Evolutionary conservation across 2,797 vertebrate genomes (phyloP).

Genomic region (Onychomys leucogaster): DNA sequence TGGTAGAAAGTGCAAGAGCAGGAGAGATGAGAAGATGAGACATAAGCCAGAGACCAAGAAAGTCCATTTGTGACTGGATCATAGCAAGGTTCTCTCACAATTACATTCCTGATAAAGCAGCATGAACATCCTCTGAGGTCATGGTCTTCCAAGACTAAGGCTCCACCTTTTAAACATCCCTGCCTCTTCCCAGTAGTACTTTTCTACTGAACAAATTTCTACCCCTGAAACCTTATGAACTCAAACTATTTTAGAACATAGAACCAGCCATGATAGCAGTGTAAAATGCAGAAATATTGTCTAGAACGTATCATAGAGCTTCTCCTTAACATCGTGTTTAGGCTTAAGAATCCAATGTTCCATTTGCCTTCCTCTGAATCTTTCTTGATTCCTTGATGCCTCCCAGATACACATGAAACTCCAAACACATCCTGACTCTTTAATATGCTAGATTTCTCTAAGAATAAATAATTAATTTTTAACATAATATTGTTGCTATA

Average conservation of each 20-base stretch:
- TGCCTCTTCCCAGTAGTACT: not conserved
- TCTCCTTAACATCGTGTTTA: not conserved
- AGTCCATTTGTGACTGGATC: not conserved
- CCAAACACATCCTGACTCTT: not conserved
- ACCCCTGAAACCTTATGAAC: not conserved
- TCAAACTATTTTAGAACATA: not conserved
- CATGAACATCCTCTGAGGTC: not conserved
- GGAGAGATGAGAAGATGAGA: not conserved
- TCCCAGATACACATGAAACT: not conserved
- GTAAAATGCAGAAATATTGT: not conserved
- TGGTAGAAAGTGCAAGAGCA: not conserved
- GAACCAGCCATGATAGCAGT: not conserved
- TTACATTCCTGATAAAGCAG: not conserved
- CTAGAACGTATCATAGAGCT: not conserved
- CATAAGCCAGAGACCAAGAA: not conserved
- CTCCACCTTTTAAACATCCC: not conserved
- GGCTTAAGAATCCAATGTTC: not conserved
- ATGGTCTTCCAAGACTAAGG: no score
- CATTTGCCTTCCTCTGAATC: not conserved
- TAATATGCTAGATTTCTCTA: not conserved
- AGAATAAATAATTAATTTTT: not conserved
- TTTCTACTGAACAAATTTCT: not conserved
- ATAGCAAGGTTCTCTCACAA: not conserved
- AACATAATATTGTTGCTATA: not conserved
- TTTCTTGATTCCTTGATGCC: not conserved